Evolutionary conservation across 2,113 vertebrate species (phyloP).

Genomic region (Aspiorhynchus laticeps): DNA sequence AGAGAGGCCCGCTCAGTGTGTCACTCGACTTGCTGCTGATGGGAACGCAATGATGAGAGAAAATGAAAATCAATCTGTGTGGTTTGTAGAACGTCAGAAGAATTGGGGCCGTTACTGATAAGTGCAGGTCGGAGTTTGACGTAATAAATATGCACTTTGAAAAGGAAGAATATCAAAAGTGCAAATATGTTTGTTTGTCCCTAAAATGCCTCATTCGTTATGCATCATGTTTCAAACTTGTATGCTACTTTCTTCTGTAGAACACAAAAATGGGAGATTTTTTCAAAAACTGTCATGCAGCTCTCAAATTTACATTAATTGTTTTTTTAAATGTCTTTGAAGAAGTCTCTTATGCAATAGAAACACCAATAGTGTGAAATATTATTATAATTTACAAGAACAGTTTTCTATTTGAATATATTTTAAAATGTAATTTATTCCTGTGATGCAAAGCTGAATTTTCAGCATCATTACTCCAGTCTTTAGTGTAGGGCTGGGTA

Average conservation of each 20-base stretch:
- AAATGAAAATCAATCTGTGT: slow-evolving; percentile 38
- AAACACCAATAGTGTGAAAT: background rate
- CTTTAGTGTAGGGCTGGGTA: no score
- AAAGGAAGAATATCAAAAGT: background rate
- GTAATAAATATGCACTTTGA: background rate
- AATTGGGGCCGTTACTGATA: slow-evolving; percentile 1
- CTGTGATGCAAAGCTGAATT: background rate
- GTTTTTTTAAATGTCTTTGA: no score
- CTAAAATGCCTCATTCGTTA: background rate
- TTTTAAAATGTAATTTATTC: background rate
- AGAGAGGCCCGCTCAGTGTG: slow-evolving; percentile 38
- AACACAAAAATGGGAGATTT: background rate
- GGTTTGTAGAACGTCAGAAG: slow-evolving; percentile 7
- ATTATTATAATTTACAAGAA: background rate
- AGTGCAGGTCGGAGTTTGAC: slow-evolving; percentile 14
- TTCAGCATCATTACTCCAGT: background rate
- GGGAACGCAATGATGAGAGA: slow-evolving; percentile 1
- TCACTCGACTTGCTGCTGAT: slow-evolving; percentile 19
- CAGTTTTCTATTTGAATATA: background rate
- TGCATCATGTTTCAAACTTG: background rate
- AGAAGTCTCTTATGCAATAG: no score
- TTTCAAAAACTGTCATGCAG: no score
- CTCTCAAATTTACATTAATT: no score
- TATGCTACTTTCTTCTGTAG: background rate
- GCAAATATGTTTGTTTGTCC: background rate